A percentile compares a stretch with the other conserved stretches of the same genome.
These are phyloP conservation scores for Holcopasites calliopsidis DNA, from an alignment of 1,140 invertebrate genomes.

Conservation along the genomic window DNA sequence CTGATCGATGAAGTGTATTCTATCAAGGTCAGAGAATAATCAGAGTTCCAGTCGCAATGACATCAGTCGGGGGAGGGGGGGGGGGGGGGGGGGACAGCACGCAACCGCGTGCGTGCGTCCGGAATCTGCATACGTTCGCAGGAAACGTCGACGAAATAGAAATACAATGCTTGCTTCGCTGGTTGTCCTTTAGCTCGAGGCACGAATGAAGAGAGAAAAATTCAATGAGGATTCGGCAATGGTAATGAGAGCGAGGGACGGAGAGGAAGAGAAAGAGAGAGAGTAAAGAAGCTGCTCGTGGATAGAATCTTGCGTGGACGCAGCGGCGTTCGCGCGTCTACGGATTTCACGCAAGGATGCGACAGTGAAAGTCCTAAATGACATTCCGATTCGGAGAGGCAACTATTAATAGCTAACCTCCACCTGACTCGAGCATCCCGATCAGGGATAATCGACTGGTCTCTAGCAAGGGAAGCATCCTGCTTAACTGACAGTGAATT, in stretches of 20 bases:
- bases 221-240: neutral
- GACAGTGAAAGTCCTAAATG: slow-evolving; percentile 72
- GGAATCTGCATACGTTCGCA: slow-evolving; percentile 25
- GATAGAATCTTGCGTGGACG: slow-evolving; percentile 37
- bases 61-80: no score
- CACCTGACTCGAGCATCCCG: slow-evolving; percentile 44
- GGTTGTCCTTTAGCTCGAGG: neutral
- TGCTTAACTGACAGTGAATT: neutral
- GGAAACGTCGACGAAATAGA: neutral
- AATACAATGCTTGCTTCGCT: neutral
- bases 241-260: no score
- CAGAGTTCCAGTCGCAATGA: no score
- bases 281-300: slow-evolving; percentile 25
- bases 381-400: slow-evolving; percentile 64
- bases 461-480: neutral
- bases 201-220: slow-evolving; percentile 20
- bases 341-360: slow-evolving; percentile 65
- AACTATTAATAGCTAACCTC: slow-evolving; percentile 61
- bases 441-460: slow-evolving; percentile 43
- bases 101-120: slow-evolving; percentile 28
- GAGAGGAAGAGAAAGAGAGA: slow-evolving; percentile 18
- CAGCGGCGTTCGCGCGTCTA: slow-evolving; percentile 61
- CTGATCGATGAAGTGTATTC: no score
- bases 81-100: slow-evolving; percentile 6
- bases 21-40: no score